Evolutionary conservation across 2,888 invertebrate genomes (phyloP).

Genomic region (Galeruca laticollis): DNA sequence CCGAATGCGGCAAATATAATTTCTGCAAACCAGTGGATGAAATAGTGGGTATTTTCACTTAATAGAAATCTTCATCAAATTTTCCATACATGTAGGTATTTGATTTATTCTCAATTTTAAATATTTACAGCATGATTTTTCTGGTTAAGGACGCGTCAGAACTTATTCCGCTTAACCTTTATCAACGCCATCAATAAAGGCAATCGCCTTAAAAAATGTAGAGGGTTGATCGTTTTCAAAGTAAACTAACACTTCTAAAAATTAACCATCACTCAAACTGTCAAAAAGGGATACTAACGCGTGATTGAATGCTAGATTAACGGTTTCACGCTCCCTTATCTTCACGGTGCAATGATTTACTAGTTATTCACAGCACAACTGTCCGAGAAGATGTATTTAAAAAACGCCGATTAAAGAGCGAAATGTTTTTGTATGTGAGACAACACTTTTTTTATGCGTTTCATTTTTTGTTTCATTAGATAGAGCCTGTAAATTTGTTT

Average conservation of each 20-base stretch:
- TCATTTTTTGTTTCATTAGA: no score
- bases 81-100: no score
- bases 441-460: not conserved
- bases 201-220: slow-evolving; percentile 1
- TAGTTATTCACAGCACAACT: slow-evolving; percentile 7
- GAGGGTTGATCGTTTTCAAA: not conserved
- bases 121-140: no score
- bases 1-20: no score
- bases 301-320: slow-evolving; percentile 19
- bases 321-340: slow-evolving; percentile 9
- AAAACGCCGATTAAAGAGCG: not conserved
- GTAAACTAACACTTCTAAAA: slow-evolving; percentile 18
- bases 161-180: not conserved
- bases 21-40: no score
- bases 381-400: not conserved
- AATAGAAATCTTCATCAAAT: no score
- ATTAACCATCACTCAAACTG: slow-evolving; percentile 18
- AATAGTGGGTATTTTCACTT: not conserved
- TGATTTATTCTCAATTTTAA: not conserved
- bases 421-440: not conserved
- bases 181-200: not conserved
- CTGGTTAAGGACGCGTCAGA: not conserved
- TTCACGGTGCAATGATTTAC: slow-evolving; percentile 8
- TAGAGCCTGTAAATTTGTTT: no score
- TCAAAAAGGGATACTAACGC: slow-evolving; percentile 15